Base-by-base conservation (phyloP, 2,888 invertebrate species). In the Carterocephalus palaemon region DNA sequence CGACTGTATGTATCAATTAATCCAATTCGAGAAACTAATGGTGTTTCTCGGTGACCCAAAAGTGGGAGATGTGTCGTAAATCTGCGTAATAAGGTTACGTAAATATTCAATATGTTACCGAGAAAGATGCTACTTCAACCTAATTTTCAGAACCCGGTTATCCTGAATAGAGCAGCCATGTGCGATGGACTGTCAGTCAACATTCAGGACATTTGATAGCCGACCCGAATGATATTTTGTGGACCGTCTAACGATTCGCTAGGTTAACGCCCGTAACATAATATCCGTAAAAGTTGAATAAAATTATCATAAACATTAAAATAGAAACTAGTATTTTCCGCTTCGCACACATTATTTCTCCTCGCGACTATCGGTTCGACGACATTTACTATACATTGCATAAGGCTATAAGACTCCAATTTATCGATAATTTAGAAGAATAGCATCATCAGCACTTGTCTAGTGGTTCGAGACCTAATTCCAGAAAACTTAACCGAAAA, bases 131-230 rank as follows among this genome's bases (percentile, higher is more conserved):
- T 26, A 48, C 56, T 45, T 53, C 62, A 74, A 73, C 76, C 79
- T 59, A 67, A 75, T 74, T 75, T 28, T 31, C 12, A 53, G 58
- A 76, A 80, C 75, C 74, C 78, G 83, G 84, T 82, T 73, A 76
- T 68, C 65, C 60, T 60, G 58, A 59, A 61, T 53, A 51, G 55
- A 54, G 49, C 48, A 51, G 43, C 46, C 32, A 41, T 17, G 34
- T 40, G 54, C 57, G 48, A 53, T 52, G 54, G 46, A 49, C 37
- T 54, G 56, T 57, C 48, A 9, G n/a, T 3, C 6, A 2, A 31
- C n/a, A 41, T 45, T 55, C 40, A 46, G 49, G 33, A 42, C 8
- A 39, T 34, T 28, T 19, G 48, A 40, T 40, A 47, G 17, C 29
- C 28, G 20, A 49, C 48, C 43, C 9, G 13, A 33, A 16, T 38